phyloP scores from a whole-genome alignment of 2,797 vertebrate genomes.

The Aselliscus stoliczkanus region DNA sequence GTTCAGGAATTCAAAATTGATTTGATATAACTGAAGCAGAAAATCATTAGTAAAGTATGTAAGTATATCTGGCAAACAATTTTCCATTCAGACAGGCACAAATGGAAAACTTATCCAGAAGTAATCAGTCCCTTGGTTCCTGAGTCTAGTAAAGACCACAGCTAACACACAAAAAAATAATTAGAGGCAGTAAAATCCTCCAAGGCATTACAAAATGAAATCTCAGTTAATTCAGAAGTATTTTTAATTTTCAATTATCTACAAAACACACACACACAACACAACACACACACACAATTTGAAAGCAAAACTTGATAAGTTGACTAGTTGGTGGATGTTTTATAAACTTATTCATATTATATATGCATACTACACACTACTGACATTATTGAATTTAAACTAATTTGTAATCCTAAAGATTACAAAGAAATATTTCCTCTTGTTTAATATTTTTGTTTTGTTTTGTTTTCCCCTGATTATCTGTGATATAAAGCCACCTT shows the following conservation, averaged over 20 bases:
- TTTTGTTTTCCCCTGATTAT: background rate
- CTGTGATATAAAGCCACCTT: background rate
- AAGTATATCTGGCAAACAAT: constrained; percentile 41
- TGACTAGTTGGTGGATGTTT: background rate
- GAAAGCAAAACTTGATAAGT: background rate
- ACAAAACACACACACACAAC: background rate
- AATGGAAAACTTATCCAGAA: constrained; percentile 12
- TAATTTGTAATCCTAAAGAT: background rate
- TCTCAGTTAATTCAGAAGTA: background rate
- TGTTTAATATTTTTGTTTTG: background rate
- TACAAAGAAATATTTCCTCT: background rate
- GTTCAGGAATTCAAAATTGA: constrained; percentile 11
- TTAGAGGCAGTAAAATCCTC: background rate
- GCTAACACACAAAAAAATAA: background rate
- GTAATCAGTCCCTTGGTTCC: background rate
- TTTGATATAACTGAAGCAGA: constrained; percentile 46
- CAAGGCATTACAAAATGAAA: background rate
- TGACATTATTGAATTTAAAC: background rate
- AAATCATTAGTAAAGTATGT: constrained; percentile 23
- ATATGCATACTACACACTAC: background rate
- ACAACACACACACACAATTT: background rate
- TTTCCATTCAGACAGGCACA: constrained; percentile 44
- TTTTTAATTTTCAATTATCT: constrained; percentile 25
- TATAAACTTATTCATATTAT: background rate
- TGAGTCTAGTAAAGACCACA: background rate